Percentiles rank a stretch among this genome's conserved stretches.
Evolutionary conservation across 2,113 vertebrate genomes (phyloP).

Genomic region (Paralichthys olivaceus): DNA sequence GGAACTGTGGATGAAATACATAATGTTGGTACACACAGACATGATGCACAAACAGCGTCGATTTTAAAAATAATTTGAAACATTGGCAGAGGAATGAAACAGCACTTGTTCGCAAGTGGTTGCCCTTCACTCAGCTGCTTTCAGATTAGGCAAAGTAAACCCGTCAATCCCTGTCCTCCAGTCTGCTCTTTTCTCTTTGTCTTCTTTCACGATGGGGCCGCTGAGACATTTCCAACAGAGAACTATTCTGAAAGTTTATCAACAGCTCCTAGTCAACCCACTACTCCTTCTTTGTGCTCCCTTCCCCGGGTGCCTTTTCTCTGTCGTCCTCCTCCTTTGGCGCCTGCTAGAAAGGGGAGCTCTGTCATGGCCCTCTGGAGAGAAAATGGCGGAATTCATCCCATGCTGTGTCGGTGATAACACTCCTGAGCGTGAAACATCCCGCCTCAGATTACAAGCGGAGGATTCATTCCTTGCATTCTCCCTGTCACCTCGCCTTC

Average conservation of each 20-base stretch:
- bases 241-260: conserved; percentile 82
- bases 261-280: conserved; percentile 79
- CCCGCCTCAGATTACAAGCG: conserved; percentile 71
- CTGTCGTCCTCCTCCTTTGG: conserved; percentile 35
- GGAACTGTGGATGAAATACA: neutral
- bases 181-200: conserved; percentile 5
- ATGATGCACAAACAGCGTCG: neutral
- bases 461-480: conserved; percentile 76
- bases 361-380: conserved; percentile 65
- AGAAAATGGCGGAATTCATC: conserved; percentile 80
- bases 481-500: conserved; percentile 74
- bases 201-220: conserved; percentile 50
- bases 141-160: conserved; percentile 73
- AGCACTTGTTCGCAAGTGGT: conserved; percentile 63
- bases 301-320: conserved; percentile 42
- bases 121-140: conserved; percentile 73
- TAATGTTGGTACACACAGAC: neutral
- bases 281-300: conserved; percentile 66
- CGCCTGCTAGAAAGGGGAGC: conserved; percentile 71
- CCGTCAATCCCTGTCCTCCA: conserved; percentile 49
- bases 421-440: conserved; percentile 71
- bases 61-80: conserved; percentile 30
- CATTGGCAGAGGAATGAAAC: conserved; percentile 57
- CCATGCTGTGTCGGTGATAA: conserved; percentile 75
- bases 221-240: conserved; percentile 72